phyloP scores from a whole-genome alignment of 2,113 vertebrate genomes.

The Embiotoca jacksoni region DNA sequence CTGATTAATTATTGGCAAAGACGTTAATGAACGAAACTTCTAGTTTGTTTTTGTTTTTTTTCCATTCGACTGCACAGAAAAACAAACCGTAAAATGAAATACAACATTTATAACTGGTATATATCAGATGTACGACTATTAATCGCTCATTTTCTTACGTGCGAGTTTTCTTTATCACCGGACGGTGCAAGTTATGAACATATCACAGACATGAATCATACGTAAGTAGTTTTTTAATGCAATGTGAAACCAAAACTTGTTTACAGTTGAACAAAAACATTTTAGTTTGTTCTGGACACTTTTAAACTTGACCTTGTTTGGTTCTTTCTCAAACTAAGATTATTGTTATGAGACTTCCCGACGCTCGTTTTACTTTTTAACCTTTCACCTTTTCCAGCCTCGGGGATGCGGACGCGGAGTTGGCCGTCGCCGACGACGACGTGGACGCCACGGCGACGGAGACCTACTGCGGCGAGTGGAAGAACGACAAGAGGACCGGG shows the following conservation, averaged over 20 bases:
- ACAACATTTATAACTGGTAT: not conserved
- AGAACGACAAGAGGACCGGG: constrained; percentile 95
- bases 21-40: constrained; percentile 19
- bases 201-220: not conserved
- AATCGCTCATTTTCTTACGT: not conserved
- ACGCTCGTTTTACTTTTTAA: not conserved
- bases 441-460: constrained; percentile 97
- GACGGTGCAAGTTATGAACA: not conserved
- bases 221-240: too few relatives aligned
- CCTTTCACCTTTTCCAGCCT: constrained; percentile 82
- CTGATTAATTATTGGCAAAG: constrained; percentile 31
- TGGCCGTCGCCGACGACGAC: constrained; percentile 88
- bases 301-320: too few relatives aligned
- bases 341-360: too few relatives aligned
- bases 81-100: not conserved
- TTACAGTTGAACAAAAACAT: too few relatives aligned
- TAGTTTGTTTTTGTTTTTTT: not conserved
- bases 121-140: not conserved
- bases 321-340: too few relatives aligned
- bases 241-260: too few relatives aligned
- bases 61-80: not conserved
- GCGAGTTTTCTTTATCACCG: not conserved
- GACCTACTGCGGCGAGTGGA: constrained; percentile 96
- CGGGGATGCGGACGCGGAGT: constrained; percentile 93
- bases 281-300: too few relatives aligned